These are phyloP conservation scores for Stictonetta naevosa DNA, from an alignment of 2,113 vertebrate species.

Conservation along the genomic window DNA sequence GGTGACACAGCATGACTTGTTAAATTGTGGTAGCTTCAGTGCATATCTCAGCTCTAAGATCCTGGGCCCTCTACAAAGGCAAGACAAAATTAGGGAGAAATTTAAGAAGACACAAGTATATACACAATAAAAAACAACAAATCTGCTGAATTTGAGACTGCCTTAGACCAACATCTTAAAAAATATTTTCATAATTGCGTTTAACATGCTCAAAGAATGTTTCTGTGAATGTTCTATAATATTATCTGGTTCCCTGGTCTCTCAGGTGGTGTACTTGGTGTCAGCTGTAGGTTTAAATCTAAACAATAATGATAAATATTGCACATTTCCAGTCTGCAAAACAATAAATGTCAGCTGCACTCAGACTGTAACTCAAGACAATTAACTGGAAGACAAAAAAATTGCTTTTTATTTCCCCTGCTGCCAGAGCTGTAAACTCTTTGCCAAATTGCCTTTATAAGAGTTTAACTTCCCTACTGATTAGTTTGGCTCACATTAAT, in stretches of 20 bases:
- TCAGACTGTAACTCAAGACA: constrained; percentile 39
- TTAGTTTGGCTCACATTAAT: constrained; percentile 53
- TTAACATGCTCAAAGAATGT: not conserved
- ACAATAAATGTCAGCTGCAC: constrained; percentile 18
- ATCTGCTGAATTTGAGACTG: not conserved
- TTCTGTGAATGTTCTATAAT: not conserved
- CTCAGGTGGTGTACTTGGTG: not conserved
- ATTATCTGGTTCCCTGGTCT: not conserved
- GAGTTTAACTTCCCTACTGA: constrained; percentile 58
- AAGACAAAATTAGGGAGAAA: not conserved
- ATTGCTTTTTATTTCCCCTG: constrained; percentile 14
- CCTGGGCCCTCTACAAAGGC: not conserved
- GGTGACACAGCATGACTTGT: too few species aligned
- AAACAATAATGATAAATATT: constrained; percentile 38
- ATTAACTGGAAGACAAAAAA: constrained; percentile 54
- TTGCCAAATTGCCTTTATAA: constrained; percentile 53
- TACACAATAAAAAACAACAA: not conserved
- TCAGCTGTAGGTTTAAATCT: constrained; percentile 20
- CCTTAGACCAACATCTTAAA: not conserved
- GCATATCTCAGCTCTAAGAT: not conserved
- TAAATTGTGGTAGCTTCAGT: not conserved
- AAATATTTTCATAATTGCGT: not conserved
- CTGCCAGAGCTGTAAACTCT: constrained; percentile 42
- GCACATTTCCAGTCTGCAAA: constrained; percentile 19
- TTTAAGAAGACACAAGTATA: not conserved